Conservation (phyloP, 2,797 vertebrate species). For the Melanotaenia trifasciata region DNA sequence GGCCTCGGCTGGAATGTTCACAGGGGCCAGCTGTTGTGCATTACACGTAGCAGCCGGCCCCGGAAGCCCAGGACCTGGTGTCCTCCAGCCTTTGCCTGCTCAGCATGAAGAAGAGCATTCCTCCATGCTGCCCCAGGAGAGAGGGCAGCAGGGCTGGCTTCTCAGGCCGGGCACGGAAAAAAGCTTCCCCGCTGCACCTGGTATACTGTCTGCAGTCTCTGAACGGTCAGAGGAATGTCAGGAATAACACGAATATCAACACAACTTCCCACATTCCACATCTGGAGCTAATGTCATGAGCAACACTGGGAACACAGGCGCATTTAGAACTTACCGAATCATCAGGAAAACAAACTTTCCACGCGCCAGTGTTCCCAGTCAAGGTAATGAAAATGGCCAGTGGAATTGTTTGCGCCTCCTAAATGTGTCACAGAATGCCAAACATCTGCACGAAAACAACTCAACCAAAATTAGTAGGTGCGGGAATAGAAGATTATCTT, state of each 20-base stretch:
- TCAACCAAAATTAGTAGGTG: conserved; percentile 78
- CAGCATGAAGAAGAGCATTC: conserved; percentile 71
- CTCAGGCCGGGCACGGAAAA: conserved; percentile 45
- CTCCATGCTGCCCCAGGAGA: conserved; percentile 64
- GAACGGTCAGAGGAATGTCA: conserved; percentile 76
- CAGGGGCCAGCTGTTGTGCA: conserved; percentile 82
- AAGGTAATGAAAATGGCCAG: conserved; percentile 59
- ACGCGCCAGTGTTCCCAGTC: conserved; percentile 28
- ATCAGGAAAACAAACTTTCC: conserved; percentile 54
- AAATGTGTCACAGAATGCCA: conserved; percentile 69
- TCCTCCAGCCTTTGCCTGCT: conserved; percentile 68
- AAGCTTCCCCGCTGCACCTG: conserved; percentile 73
- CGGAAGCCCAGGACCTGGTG: conserved; percentile 74
- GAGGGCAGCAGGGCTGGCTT: conserved; percentile 41
- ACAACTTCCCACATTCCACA: conserved; percentile 81
- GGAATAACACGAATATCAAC: conserved; percentile 81
- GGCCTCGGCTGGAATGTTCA: conserved; percentile 83
- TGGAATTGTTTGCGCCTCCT: conserved; percentile 52
- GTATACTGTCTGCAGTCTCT: conserved; percentile 69
- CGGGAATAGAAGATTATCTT: conserved; percentile 74
- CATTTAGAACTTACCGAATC: conserved; percentile 45
- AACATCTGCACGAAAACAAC: conserved; percentile 80
- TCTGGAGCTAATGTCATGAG: conserved; percentile 80
- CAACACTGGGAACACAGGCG: conserved; percentile 49
- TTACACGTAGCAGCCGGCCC: conserved; percentile 78